These are phyloP conservation scores for Ammodytes marinus DNA, from an alignment of 2,113 vertebrate species.

Conservation along the genomic window DNA sequence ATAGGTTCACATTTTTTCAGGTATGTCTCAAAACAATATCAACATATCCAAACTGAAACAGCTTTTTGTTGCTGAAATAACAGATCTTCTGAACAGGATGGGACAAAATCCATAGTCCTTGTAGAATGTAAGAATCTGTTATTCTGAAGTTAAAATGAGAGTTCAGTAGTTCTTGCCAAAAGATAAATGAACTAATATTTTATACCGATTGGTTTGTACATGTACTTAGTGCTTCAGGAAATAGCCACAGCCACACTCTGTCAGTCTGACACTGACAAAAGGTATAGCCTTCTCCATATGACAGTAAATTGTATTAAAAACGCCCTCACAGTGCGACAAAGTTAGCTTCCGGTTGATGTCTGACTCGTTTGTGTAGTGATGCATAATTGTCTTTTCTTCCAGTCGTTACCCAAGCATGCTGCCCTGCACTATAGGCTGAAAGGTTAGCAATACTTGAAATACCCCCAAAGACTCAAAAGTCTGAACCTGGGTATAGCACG, in stretches of 20 bases:
- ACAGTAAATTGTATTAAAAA: conserved; percentile 14
- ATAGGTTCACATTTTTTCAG: background rate
- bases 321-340: conserved; percentile 6
- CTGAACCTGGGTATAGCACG: background rate
- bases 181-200: background rate
- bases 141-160: background rate
- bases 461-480: background rate
- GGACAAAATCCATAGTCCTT: background rate
- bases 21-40: background rate
- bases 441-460: background rate
- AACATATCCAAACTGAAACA: background rate
- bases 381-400: background rate
- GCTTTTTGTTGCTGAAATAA: background rate
- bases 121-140: background rate
- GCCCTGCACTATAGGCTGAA: background rate
- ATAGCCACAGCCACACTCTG: background rate
- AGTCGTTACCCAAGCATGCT: background rate
- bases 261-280: background rate
- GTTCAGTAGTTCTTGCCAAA: background rate
- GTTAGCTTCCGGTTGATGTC: background rate
- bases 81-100: background rate
- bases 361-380: background rate
- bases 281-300: background rate
- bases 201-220: background rate
- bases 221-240: background rate